phyloP scores from a whole-genome alignment of 2,797 vertebrate genomes.

The Schizopygopsis malacanthus region DNA sequence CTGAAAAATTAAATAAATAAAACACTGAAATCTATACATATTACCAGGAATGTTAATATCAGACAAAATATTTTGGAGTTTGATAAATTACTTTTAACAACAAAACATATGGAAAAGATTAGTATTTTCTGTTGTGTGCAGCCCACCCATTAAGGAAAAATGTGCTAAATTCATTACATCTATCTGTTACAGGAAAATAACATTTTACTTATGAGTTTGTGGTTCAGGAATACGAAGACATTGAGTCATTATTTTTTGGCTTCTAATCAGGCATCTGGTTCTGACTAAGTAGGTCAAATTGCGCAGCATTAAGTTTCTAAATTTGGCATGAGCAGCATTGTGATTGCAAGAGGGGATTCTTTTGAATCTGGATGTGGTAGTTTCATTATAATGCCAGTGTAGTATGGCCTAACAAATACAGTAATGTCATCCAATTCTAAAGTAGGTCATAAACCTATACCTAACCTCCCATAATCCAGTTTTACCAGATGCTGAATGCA shows the following conservation, averaged over 20 bases:
- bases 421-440: neutral
- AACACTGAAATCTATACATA: neutral
- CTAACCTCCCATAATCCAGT: neutral
- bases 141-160: neutral
- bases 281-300: constrained; percentile 10
- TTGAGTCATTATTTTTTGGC: neutral
- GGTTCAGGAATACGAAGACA: neutral
- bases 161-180: neutral
- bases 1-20: neutral
- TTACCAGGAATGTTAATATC: neutral
- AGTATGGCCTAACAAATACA: neutral
- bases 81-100: neutral
- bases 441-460: neutral
- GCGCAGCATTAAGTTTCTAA: no score
- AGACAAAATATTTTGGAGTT: neutral
- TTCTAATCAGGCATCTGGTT: neutral
- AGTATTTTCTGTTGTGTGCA: neutral
- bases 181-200: neutral
- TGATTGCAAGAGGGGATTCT: neutral
- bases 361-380: neutral
- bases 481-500: neutral
- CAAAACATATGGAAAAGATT: neutral
- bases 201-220: neutral
- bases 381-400: neutral
- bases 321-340: neutral